Evolutionary conservation across 2,888 invertebrate genomes (phyloP).

Genomic region (Acleris emargana): DNA sequence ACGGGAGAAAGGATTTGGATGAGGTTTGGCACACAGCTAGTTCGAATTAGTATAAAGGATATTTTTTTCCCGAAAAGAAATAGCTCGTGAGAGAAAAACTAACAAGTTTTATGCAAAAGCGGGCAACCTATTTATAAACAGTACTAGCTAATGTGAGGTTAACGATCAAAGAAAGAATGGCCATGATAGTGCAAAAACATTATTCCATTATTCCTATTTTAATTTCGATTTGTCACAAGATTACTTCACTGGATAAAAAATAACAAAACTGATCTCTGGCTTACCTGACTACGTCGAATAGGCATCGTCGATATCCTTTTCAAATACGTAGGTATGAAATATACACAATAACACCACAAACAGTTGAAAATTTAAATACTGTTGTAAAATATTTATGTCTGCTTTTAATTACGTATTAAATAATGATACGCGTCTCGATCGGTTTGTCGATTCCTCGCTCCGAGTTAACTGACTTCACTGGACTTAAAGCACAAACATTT

Average conservation of each 20-base stretch:
- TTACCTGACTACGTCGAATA: constrained; percentile 77
- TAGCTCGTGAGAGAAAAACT: too few species aligned
- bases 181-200: constrained; percentile 18
- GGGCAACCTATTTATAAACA: neutral
- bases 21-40: too few species aligned
- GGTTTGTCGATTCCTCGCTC: constrained; percentile 66
- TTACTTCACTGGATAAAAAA: constrained; percentile 9
- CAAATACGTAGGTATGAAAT: constrained; percentile 37
- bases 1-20: too few species aligned
- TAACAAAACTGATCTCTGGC: constrained; percentile 35
- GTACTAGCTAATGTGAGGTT: neutral
- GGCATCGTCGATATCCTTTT: constrained; percentile 65
- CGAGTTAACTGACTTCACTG: constrained; percentile 76
- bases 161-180: constrained; percentile 1
- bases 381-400: constrained; percentile 38
- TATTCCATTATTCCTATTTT: neutral
- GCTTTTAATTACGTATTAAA: constrained; percentile 34
- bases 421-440: constrained; percentile 50
- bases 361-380: constrained; percentile 31
- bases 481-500: constrained; percentile 79
- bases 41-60: too few species aligned
- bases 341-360: constrained; percentile 43
- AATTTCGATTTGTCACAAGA: too few species aligned
- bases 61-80: too few species aligned
- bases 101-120: too few species aligned